A percentile compares a stretch with the other conserved stretches of the same genome.
These are phyloP conservation scores for Pangasius krempfi DNA, from an alignment of 2,797 vertebrate genomes.

Conservation along the genomic window DNA sequence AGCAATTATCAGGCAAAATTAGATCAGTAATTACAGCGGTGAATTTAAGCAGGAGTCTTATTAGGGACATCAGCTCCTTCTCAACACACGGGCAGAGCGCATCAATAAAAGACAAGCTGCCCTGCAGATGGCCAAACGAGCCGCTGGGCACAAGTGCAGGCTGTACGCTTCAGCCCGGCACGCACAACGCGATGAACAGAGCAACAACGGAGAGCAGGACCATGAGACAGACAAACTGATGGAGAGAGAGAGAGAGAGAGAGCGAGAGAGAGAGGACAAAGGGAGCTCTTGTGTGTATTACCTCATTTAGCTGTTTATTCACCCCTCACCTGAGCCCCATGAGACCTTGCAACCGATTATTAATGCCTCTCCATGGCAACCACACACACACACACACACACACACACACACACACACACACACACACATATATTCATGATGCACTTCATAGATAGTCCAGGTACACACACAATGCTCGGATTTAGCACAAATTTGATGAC, in stretches of 20 bases:
- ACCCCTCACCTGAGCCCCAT: conserved; percentile 53
- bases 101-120: conserved; percentile 55
- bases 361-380: conserved; percentile 57
- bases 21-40: conserved; percentile 99
- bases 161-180: conserved; percentile 20
- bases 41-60: conserved; percentile 95
- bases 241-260: conserved; percentile 11
- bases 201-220: not conserved
- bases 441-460: not conserved
- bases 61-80: conserved; percentile 72
- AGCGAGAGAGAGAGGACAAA: conserved; percentile 14
- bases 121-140: conserved; percentile 51
- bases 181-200: conserved; percentile 6
- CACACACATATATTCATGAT: conserved; percentile 9
- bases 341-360: conserved; percentile 53
- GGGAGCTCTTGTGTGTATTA: conserved; percentile 42
- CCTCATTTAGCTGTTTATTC: conserved; percentile 56
- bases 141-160: conserved; percentile 24
- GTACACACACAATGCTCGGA: not conserved
- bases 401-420: conserved; percentile 23
- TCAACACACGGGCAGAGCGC: conserved; percentile 47
- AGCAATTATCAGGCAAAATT: conserved; percentile 99
- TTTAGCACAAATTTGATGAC: conserved; percentile 23
- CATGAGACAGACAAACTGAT: not conserved
- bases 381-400: conserved; percentile 15